Base-by-base conservation (phyloP, 2,113 vertebrate species). In the Urocynchramus pylzowi region DNA sequence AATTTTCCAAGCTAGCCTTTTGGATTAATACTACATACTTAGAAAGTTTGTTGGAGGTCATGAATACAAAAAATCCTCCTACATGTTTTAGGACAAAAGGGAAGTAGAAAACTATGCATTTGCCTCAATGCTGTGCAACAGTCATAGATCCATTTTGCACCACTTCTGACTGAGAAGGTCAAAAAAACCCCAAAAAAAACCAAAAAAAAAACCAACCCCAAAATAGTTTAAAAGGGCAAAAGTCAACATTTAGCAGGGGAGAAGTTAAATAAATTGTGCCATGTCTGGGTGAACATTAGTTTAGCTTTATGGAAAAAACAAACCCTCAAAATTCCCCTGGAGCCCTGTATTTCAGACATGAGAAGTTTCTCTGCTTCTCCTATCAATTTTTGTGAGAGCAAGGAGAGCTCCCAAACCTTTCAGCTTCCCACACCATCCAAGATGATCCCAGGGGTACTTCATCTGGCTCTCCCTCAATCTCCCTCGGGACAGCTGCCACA, bases 381-480 rank as follows among this genome's bases (percentile, higher is more conserved):
- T 56, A 4, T 39, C 26, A 19, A 6, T 20, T 20, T 60, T 52
- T 11, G 5, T 30, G 12, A 31, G 31, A 65, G 30, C 10, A 89
- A 87, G 21, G 19, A 84, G 50, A 69, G 15, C 24, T 33, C 21
- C 8, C 30, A 76, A 13, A 3, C 4, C 16, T 60, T 71, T 33
- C 69, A 65, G 13, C 44, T 76, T 18, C 8, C n/a, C n/a, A 23
- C 17, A 5, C 16, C 1, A 6, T 6, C 2, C 22, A 26, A 35
- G 22, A 28, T 87, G 28, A 26, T 10, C 10, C 7, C n/a, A 70
- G 12, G 11, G 5, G 4, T 41, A 35, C 22, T 44, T 74, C 22
- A 28, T 6, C 13, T 56, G 30, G 4, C 28, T 61, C 7, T 47
- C 5, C 53, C 12, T 71, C 3, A 2, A 0, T 14, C 1, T 74